These are phyloP conservation scores for Pluvianellus socialis DNA, from an alignment of 2,113 vertebrate genomes.

Conservation along the genomic window DNA sequence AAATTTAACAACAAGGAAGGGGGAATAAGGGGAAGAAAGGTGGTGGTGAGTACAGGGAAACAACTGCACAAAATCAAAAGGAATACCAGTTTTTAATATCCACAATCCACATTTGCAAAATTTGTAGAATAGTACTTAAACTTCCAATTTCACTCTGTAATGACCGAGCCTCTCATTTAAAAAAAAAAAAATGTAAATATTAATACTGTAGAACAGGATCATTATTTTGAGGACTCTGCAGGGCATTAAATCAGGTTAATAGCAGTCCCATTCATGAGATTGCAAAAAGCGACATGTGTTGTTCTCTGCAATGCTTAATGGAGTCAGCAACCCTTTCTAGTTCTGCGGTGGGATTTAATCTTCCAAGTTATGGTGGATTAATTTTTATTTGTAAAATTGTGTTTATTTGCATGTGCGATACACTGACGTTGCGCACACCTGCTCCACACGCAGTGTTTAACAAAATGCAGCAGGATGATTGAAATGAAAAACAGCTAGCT, in stretches of 20 bases:
- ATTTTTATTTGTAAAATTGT: slow-evolving; percentile 76
- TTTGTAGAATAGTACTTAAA: background rate
- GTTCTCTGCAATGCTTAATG: slow-evolving; percentile 65
- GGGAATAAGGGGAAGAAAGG: background rate
- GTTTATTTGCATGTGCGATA: slow-evolving; percentile 73
- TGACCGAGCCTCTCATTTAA: background rate
- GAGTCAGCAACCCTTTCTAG: slow-evolving; percentile 52
- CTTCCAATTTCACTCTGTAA: background rate
- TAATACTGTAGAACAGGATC: slow-evolving; percentile 36
- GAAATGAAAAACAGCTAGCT: slow-evolving; percentile 75
- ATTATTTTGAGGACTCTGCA: slow-evolving; percentile 41
- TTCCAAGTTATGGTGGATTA: slow-evolving; percentile 77
- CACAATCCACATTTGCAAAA: background rate
- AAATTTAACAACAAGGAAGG: background rate
- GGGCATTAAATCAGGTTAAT: slow-evolving; percentile 65
- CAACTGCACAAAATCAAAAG: background rate
- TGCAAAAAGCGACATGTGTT: slow-evolving; percentile 57
- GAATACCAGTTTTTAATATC: background rate
- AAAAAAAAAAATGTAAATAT: slow-evolving; percentile 19
- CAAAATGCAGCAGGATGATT: slow-evolving; percentile 71
- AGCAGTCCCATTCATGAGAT: slow-evolving; percentile 38
- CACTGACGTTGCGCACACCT: slow-evolving; percentile 76
- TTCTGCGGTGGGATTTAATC: slow-evolving; percentile 68
- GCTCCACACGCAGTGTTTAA: slow-evolving; percentile 75
- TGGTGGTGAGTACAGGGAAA: background rate